A percentile compares a stretch with the other conserved stretches of the same genome.
Conservation (phyloP, 2,113 vertebrate genomes). For the Tretioscincus oriximinensis region DNA sequence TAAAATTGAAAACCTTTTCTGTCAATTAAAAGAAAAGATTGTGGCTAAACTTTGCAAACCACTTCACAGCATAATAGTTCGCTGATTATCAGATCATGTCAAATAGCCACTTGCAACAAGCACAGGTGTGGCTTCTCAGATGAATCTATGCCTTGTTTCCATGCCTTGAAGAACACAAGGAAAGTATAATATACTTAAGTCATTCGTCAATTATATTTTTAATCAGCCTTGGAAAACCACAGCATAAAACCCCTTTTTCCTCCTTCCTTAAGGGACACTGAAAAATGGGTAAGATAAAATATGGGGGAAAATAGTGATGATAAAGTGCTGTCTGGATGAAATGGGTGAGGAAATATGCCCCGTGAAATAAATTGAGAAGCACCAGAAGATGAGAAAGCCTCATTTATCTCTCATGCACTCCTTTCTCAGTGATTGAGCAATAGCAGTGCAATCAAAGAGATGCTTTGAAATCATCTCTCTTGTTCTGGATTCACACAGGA, state of each 20-base stretch:
- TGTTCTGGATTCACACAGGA: conserved; percentile 17
- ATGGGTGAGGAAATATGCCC: conserved; percentile 43
- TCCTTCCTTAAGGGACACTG: conserved; percentile 9
- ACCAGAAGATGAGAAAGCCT: conserved; percentile 43
- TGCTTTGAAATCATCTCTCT: conserved; percentile 27
- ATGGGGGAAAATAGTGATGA: conserved; percentile 47
- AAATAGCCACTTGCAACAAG: neutral
- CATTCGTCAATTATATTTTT: conserved; percentile 22
- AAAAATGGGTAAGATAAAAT: conserved; percentile 46
- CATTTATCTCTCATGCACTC: conserved; percentile 34
- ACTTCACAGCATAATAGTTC: neutral
- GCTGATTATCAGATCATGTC: neutral
- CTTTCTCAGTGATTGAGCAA: conserved; percentile 42
- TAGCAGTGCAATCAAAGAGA: conserved; percentile 45
- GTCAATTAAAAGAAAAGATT: neutral
- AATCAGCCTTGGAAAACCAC: conserved; percentile 39
- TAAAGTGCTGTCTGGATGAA: conserved; percentile 47
- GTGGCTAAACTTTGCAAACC: neutral
- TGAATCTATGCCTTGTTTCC: neutral
- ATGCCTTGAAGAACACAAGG: neutral
- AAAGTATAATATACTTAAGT: conserved; percentile 1
- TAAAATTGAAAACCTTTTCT: neutral
- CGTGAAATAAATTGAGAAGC: conserved; percentile 53
- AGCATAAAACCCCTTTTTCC: conserved; percentile 29
- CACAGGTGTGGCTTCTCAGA: neutral